Base-by-base conservation (phyloP, 2,888 invertebrate species). In the Pyrgus malvae region DNA sequence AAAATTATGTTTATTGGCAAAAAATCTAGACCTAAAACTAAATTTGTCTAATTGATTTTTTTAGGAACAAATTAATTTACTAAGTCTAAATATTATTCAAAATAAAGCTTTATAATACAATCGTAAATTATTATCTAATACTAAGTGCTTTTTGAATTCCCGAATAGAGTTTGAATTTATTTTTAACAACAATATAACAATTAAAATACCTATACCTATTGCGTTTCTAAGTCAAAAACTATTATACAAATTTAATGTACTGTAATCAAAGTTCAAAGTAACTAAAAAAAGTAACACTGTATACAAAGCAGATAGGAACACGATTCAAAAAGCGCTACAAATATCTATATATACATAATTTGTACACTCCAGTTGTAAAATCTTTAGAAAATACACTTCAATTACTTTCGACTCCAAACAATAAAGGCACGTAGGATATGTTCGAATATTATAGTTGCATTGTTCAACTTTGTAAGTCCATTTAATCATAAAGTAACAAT, bases 31-130 rank as follows among this genome's bases (percentile, higher is more conserved):
- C 21, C 33, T 49, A 44, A 45, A 16, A 48, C 29, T 46, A 44
- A 29, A 44, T 46, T 44, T 27, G 42, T 5, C 41, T 41, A 23
- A 48, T 25, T 9, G 45, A 23, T 45, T 33, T 23, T 23, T 31
- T 53, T 53, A 57, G 51, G 48, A 57, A 57, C 53, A 53, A 38
- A 53, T 48, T 29, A 42, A 48, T 49, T 51, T 51, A 42, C 38
- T 48, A 38, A 42, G 5, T 27, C 55, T 48, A 50, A 50, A 33
- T 42, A 49, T 38, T 38, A 37, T 12, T 45, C 48, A 45, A 44
- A 51, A 48, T 42, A 61, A 65, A 61, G 54, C 58, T 62, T 55
- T 60, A 59, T 58, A 59, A 61, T 64, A 60, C 59, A 64, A 59
- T 46, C 49, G 27, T 48, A 29, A 51, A 45, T 12, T 8, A 25